phyloP scores from a whole-genome alignment of 2,113 vertebrate species.

The Fulmarus glacialis region DNA sequence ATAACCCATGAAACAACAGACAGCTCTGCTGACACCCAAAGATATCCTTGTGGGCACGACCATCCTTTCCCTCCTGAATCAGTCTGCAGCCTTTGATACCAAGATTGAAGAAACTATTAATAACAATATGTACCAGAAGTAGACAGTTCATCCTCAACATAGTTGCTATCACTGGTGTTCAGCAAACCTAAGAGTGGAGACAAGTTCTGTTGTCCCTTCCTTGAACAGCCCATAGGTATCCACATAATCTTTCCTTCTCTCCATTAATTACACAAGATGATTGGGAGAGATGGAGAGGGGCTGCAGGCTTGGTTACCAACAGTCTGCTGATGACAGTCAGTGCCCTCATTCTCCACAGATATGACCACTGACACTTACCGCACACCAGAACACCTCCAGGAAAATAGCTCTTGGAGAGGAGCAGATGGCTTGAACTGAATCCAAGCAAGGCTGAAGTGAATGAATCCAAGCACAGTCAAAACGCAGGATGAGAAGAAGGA shows the following conservation, averaged over 20 bases:
- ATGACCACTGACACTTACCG: not conserved
- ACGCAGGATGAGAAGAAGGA: not conserved
- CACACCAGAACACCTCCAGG: not conserved
- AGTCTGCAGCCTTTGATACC: not conserved
- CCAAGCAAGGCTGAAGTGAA: slow-evolving; percentile 41
- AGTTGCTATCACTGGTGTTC: not conserved
- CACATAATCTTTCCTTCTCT: not conserved
- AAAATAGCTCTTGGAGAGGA: slow-evolving; percentile 25
- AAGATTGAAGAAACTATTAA: not conserved
- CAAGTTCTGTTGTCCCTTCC: not conserved
- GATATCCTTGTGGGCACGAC: not conserved
- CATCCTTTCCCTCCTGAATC: not conserved
- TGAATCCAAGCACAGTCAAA: slow-evolving; percentile 11
- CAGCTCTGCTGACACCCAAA: not conserved
- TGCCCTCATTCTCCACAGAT: not conserved
- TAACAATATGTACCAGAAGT: not conserved
- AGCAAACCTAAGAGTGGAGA: not conserved
- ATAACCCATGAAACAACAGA: not conserved
- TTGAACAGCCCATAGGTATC: not conserved
- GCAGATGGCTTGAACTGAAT: slow-evolving; percentile 56
- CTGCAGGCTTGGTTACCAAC: not conserved
- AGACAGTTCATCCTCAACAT: not conserved
- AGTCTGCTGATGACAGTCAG: not conserved
- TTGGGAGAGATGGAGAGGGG: not conserved
- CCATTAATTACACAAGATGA: not conserved